Evolutionary conservation across 2,113 vertebrate genomes (phyloP), one percentile per base, ranked within the genome.

Genomic region (Heteronetta atricapilla): DNA sequence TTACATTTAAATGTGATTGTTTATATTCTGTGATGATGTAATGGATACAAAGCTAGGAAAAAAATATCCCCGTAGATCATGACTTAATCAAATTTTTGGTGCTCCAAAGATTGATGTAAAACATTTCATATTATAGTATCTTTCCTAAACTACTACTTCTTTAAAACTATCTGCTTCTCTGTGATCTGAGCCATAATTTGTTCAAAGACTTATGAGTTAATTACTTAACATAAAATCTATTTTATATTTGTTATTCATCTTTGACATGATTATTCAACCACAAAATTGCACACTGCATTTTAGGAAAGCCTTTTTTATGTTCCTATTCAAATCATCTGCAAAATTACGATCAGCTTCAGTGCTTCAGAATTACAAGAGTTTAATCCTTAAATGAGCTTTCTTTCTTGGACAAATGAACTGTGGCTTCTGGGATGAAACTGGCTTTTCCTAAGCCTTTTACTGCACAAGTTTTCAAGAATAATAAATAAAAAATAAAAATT

Each of bases 391-490:
- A 91, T 2, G 3, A 95, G 70, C 13, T 86, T 93, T 70, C 31
- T 88, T 21, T 88, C 53, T 79, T 82, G 44, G 90, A 75, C 11
- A 87, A 88, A 95, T 76, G 34, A 92, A 82, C 66, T 88, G 77
- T 88, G 74, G 48, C 34, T 95, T 86, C 76, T 90, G 73, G 73
- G 91, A 34, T 53, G 42, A 88, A 92, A 82, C 20, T 33, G 28
- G 9, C 20, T 92, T 93, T 95, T 86, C 75, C 74, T 29, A 77
- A 74, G 44, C 31, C 20, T 91, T 86, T 75, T 46, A 59, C 78
- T 77, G 28, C 9, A 58, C 18, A 73, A 58, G 21, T 68, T 44
- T 59, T 75, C 26, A 72, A 88, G 42, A 75, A 40, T 16, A 76
- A 29, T 58, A 52, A 81, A 75, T 38, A 10, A 48, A 52, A 53